Percentiles rank a stretch among this genome's conserved stretches.
These are phyloP conservation scores for Phymastichus coffea DNA, from an alignment of 1,140 invertebrate genomes.

Conservation along the genomic window DNA sequence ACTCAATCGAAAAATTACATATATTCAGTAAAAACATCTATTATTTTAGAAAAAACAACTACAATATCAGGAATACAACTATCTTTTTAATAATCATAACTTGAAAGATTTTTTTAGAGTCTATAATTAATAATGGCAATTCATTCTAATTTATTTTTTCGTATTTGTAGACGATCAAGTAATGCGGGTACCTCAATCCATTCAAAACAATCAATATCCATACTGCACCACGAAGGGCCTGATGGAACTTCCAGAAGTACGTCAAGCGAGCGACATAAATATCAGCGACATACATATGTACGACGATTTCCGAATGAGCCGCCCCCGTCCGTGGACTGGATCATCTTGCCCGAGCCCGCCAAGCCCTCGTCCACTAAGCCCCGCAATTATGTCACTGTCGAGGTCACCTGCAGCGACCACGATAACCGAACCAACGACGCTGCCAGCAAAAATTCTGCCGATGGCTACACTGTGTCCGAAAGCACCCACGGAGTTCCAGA, in stretches of 20 bases:
- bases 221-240: constrained; percentile 10
- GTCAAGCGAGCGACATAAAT: too few relatives aligned
- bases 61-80: too few relatives aligned
- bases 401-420: constrained; percentile 28
- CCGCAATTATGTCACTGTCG: constrained; percentile 18
- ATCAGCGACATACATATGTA: neutral
- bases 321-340: constrained; percentile 4
- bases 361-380: neutral
- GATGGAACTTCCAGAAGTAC: neutral
- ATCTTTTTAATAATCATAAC: too few relatives aligned
- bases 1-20: too few relatives aligned
- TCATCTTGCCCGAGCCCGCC: constrained; percentile 7
- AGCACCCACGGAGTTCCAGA: neutral
- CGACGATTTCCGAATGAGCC: neutral
- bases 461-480: constrained; percentile 22
- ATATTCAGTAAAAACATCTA: too few relatives aligned
- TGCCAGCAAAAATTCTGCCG: constrained; percentile 5
- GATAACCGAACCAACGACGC: constrained; percentile 4
- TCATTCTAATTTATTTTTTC: too few relatives aligned
- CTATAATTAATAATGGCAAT: too few relatives aligned
- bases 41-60: too few relatives aligned
- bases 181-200: neutral
- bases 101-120: too few relatives aligned
- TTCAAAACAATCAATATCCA: neutral
- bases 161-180: constrained; percentile 9